phyloP scores from a whole-genome alignment of 2,797 vertebrate species.

The Oceanodroma leucorhoa region DNA sequence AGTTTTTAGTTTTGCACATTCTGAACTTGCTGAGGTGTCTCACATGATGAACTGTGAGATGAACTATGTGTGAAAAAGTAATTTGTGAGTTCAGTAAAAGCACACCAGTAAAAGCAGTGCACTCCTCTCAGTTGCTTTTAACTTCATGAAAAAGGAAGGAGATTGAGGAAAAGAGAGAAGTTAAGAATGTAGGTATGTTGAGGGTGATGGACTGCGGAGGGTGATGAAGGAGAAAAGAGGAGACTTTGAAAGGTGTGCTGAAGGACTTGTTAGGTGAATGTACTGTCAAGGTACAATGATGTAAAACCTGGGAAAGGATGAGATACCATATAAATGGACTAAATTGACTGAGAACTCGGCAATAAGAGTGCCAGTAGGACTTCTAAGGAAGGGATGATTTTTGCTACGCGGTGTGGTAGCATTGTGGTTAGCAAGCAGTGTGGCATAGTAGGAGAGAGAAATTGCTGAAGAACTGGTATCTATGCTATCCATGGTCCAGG shows the following conservation, averaged over 20 bases:
- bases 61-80: background rate
- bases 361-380: background rate
- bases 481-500: rapidly evolving
- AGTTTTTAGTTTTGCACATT: background rate
- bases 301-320: background rate
- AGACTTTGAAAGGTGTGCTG: background rate
- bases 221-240: background rate
- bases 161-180: background rate
- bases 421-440: background rate
- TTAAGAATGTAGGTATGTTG: background rate
- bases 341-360: background rate
- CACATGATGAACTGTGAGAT: background rate
- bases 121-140: background rate
- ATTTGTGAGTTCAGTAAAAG: background rate
- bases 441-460: background rate
- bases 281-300: background rate
- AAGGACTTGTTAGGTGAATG: background rate
- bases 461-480: background rate
- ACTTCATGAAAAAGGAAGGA: background rate
- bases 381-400: background rate
- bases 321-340: background rate
- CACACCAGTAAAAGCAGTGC: background rate
- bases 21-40: background rate
- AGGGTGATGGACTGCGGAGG: background rate
- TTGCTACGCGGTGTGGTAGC: background rate